Percentiles rank a stretch among this genome's conserved stretches.
These are phyloP conservation scores for Gymnoscopelus microlampas DNA, from an alignment of 2,797 vertebrate species.

Conservation along the genomic window DNA sequence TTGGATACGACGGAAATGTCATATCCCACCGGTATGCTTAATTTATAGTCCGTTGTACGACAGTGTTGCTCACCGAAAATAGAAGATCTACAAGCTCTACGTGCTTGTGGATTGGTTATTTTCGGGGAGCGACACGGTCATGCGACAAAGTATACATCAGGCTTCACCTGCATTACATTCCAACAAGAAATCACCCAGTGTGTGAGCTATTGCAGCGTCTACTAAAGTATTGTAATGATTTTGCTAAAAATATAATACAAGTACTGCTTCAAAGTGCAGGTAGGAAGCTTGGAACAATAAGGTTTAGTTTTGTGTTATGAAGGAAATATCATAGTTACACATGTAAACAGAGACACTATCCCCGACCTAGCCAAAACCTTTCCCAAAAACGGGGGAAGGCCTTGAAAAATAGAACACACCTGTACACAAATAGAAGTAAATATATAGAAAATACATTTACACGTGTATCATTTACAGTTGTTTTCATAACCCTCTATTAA, in stretches of 20 bases:
- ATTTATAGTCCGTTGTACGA: too few relatives aligned
- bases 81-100: too few relatives aligned
- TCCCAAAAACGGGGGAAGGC: conserved; percentile 66
- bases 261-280: conserved; percentile 82
- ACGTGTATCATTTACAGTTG: conserved; percentile 82
- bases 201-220: conserved; percentile 74
- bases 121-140: too few relatives aligned
- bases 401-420: conserved; percentile 82
- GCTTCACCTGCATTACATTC: conserved; percentile 21
- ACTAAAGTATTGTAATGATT: conserved; percentile 79
- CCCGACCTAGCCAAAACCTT: conserved; percentile 73
- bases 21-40: conserved; percentile 17
- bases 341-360: conserved; percentile 86
- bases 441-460: conserved; percentile 79
- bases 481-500: conserved; percentile 74
- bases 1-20: conserved; percentile 38
- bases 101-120: too few relatives aligned
- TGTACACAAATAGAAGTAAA: conserved; percentile 76
- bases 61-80: too few relatives aligned
- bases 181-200: conserved; percentile 43
- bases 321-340: conserved; percentile 80
- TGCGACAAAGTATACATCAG: too few relatives aligned
- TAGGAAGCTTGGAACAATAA: conserved; percentile 82
- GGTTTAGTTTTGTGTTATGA: conserved; percentile 80
- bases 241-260: conserved; percentile 80